Evolutionary conservation across 2,888 invertebrate species (phyloP), one percentile per base, ranked within the genome.

Genomic region (Parasteatoda lunata): DNA sequence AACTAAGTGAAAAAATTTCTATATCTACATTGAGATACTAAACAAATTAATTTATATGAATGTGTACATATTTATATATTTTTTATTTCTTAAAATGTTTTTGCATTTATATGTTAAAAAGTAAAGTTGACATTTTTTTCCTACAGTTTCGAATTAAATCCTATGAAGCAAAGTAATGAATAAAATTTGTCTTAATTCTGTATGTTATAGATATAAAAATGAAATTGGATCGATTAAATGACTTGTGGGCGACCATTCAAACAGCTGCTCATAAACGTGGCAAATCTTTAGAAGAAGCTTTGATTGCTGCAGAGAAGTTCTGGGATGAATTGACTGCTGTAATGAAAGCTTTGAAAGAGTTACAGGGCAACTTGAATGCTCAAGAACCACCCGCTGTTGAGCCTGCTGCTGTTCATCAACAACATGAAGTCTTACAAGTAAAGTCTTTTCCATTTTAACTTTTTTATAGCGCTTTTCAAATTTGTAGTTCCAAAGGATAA

Each of bases 311-410:
- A 0, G 96, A 97, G 91, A 95, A 95, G 90, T 99, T 99, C 95
- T 99, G 99, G 99, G 95, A 96, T 89, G 97, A 98, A 91, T 93
- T 98, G 84, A 95, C 96, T 91, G 94, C 95, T 3, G 95, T 99
- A 30, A 96, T 98, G 96, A 94, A 94, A 7, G 96, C 96, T 0
- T 93, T 99, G 79, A 95, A 95, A 84, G 98, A 98, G 91, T 93
- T 99, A 64, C 96, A 97, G 91, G 97, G 97, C 91, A 96, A 96
- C 0, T 93, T 98, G 54, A 94, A 94, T 0, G 95, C 95, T 15
- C 98, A 98, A 92, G 96, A 98, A 90, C 97, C 97, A 71, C 97
- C 98, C 0, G 98, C 98, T 0, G 96, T 98, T 0, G 97, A 98
- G 91, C 98, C 98, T 0, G 94, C 95, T 69, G 96, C 96, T 13